Base-by-base conservation (phyloP, 2,888 invertebrate genomes). In the Sclerodermus sp. region DNA sequence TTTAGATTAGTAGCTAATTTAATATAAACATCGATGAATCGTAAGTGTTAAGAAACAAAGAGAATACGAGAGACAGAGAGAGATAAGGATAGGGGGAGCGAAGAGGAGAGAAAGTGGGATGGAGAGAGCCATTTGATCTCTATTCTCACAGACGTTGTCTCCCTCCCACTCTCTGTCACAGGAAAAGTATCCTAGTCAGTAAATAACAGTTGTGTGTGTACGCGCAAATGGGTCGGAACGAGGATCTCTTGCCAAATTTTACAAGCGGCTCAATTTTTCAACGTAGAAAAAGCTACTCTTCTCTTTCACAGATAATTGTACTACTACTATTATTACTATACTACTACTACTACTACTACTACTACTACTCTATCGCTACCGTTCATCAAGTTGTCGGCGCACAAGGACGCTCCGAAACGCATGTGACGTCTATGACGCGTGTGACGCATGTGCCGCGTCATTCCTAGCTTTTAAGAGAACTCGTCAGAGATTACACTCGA, bases 111-210 rank as follows among this genome's bases (percentile, higher is more conserved):
- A n/a, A n/a, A n/a, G n/a, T n/a, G n/a, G n/a, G n/a, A n/a, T n/a
- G n/a, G n/a, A n/a, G n/a, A n/a, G n/a, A n/a, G n/a, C n/a, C n/a
- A n/a, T n/a, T n/a, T n/a, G n/a, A n/a, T n/a, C n/a, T n/a, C n/a
- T n/a, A n/a, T n/a, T n/a, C n/a, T n/a, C n/a, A n/a, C n/a, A 42
- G 39, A 30, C 38, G 41, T 57, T 45, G 42, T 51, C 31, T 55
- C 53, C 50, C 42, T 62, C 53, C 43, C 48, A 34, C 30, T 53
- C 45, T 45, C 44, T 47, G 23, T 51, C 46, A 45, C 29, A 55
- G 50, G 48, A 43, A 64, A 66, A 68, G 67, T 66, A 66, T 70
- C 71, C 71, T 75, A 75, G 73, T 75, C 74, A 74, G 62, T 71
- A 64, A 64, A 62, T 64, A 64, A 66, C 23, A 57, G 53, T 58